Conservation (phyloP, 2,113 vertebrate species). For the Sinocyclocheilus anshuiensis region DNA sequence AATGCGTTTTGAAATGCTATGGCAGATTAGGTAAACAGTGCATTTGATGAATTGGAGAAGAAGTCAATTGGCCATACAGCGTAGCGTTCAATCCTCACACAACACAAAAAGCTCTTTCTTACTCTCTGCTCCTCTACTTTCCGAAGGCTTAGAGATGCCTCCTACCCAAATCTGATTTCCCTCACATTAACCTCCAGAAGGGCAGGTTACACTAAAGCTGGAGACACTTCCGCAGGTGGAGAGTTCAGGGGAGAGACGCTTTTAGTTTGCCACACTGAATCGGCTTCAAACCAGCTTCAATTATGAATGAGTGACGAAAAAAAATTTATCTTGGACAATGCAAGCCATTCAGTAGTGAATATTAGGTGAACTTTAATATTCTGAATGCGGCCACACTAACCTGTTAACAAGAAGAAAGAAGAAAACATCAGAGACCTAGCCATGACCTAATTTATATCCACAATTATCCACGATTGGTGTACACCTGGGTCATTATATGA, state of each 20-base stretch:
- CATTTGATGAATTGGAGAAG: constrained; percentile 89
- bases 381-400: neutral
- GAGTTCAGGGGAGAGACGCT: constrained; percentile 21
- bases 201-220: constrained; percentile 48
- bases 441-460: constrained; percentile 8
- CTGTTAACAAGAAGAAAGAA: neutral
- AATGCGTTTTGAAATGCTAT: constrained; percentile 93
- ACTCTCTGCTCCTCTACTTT: constrained; percentile 7
- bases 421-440: neutral
- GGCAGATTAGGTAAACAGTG: constrained; percentile 92
- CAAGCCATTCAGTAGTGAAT: constrained; percentile 2
- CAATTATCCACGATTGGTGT: neutral
- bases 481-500: constrained; percentile 6
- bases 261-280: neutral
- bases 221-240: constrained; percentile 37
- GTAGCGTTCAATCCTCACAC: constrained; percentile 63
- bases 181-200: constrained; percentile 38
- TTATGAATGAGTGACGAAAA: neutral
- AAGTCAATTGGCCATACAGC: constrained; percentile 95
- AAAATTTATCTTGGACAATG: neutral
- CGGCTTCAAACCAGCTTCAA: neutral
- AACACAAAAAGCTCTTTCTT: constrained; percentile 84
- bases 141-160: constrained; percentile 27
- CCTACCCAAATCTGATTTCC: constrained; percentile 46
- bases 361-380: neutral